Conservation (phyloP, 2,797 vertebrate genomes). For the Mareca penelope region DNA sequence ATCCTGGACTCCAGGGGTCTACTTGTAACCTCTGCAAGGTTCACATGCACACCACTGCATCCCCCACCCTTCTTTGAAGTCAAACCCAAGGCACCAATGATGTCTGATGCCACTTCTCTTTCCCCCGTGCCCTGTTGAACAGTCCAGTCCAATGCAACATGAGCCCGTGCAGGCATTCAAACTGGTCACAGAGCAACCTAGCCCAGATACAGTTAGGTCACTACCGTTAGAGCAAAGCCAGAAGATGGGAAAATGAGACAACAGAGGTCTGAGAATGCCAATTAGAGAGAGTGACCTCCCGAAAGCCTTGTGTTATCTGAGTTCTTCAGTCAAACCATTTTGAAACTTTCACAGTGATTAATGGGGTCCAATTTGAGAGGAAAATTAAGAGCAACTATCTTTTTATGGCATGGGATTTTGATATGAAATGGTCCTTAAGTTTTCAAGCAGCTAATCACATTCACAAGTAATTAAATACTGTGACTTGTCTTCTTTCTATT, state of each 20-base stretch:
- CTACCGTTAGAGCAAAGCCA: background rate
- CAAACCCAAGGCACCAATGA: background rate
- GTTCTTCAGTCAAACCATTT: constrained; percentile 26
- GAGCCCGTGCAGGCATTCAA: background rate
- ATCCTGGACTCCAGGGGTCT: constrained; percentile 21
- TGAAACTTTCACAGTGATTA: constrained; percentile 48
- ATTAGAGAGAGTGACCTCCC: background rate
- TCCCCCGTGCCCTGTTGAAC: background rate
- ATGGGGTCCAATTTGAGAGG: constrained; percentile 2
- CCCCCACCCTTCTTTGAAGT: constrained; percentile 10
- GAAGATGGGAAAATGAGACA: constrained; percentile 29
- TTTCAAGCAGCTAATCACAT: constrained; percentile 27
- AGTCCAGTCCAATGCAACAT: background rate
- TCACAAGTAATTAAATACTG: constrained; percentile 42
- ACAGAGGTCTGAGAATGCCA: constrained; percentile 17
- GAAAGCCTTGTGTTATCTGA: background rate
- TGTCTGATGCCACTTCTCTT: background rate
- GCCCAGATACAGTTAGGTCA: background rate
- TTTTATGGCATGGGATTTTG: constrained; percentile 14
- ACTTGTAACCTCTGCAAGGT: background rate
- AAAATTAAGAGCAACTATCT: constrained; percentile 28
- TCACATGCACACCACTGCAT: background rate
- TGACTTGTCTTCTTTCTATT: constrained; percentile 17
- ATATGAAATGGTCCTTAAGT: constrained; percentile 9
- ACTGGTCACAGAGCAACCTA: background rate